Base-by-base conservation (phyloP, 2,113 vertebrate genomes). In the Speoplatyrhinus poulsoni region DNA sequence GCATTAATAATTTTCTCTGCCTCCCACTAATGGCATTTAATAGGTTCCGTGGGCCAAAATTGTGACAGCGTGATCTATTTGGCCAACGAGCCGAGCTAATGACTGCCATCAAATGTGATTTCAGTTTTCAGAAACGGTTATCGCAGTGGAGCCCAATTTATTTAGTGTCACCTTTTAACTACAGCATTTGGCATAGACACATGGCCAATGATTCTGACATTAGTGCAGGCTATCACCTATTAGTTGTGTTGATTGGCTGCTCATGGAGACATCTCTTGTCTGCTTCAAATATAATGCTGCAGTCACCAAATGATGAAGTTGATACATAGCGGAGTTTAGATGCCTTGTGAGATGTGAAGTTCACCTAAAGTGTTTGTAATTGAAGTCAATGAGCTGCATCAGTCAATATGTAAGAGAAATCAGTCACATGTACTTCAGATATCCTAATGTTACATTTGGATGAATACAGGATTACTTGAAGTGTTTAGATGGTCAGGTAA, bases 41-140 rank as follows among this genome's bases (percentile, higher is more conserved):
- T 92, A 85, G 81, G 72, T 83, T 87, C 79, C 49, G 74, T 82
- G 79, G 69, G 81, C 81, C 80, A 83, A 82, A 85, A 84, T 54
- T 70, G 75, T 90, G 87, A 91, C 88, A 92, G 82, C 70, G 81
- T 90, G 86, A 92, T 92, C 87, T 76, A 92, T 93, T 87, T 88
- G 80, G 83, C 84, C 86, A 77, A 84, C 66, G 60, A 89, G 70
- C 76, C 69, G 67, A 87, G 79, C 85, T 93, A 93, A 93, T 92
- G 90, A 90, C 89, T 84, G 79, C 89, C 88, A 89, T 91, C 83
- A 90, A 89, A 90, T 83, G 80, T 84, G 82, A 89, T 88, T 90
- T 88, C 53, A 85, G 74, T 88, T 89, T 90, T 90, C 87, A 81
- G 82, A 75, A 68, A 60, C 79, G 82, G 82, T 90, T 92, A 87